Evolutionary conservation across 1,140 invertebrate genomes (phyloP), one percentile per base, ranked within the genome.

Genomic region (Drosophila nigrodunni): DNA sequence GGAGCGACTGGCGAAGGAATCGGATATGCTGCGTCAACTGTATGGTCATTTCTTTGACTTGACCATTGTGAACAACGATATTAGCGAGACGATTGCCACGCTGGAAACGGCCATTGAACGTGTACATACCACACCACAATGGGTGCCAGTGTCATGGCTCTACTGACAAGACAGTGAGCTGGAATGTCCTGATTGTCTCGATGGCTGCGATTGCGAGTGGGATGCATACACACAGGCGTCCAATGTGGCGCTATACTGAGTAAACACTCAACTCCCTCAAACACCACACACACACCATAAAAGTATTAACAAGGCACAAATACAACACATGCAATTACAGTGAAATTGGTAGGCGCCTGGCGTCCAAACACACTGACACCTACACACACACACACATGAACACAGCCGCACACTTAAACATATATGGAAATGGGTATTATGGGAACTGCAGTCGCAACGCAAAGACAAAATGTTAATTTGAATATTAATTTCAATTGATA

Each of bases 41-140:
- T 99, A 99, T 93, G 98, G 98, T 18, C 98, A 99, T 93, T 98
- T 98, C 93, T 99, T 99, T 94, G 99, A 99, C 93, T 94, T 99
- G 93, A 98, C 97, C 50, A 98, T 99, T 87, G 97, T 99, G 18
- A 99, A 99, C 94, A 99, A 99, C 94, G 98, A 99, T 94, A 99
- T 99, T 75, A 98, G 99, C 92, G 98, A 99, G 93, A 99, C 99
- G 39, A 99, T 99, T 83, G 95, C 95, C 35, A 96, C 97, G 65
- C 93, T 99, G 75, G 98, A 99, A 92, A 95, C 95, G 60, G 96
- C 97, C 18, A 97, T 99, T 69, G 97, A 98, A 74, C 95, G 96
- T 59, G 96, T 99, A 55, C 96, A 97, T 92, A 96, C 96, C 73
- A 96, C 96, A 77, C 96, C 98, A 43, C 98, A 99, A 93, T 99